Conservation (phyloP, 2,113 vertebrate species). For the Gallinago undulata region DNA sequence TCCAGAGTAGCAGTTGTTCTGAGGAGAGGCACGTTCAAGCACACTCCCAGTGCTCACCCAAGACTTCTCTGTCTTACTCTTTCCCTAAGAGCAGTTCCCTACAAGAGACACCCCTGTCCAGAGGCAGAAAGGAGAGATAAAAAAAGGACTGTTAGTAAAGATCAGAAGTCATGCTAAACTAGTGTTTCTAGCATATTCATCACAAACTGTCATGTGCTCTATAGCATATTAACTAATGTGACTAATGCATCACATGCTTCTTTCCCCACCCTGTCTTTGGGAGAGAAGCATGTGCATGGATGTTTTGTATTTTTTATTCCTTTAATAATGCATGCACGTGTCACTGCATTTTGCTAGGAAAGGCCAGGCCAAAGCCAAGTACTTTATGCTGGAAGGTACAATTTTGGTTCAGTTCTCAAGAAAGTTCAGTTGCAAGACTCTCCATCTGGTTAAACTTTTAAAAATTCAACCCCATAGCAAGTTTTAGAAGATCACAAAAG, state of each 20-base stretch:
- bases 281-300: background rate
- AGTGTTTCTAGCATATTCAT: background rate
- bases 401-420: background rate
- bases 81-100: background rate
- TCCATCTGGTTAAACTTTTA: background rate
- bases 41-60: background rate
- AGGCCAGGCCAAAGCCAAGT: background rate
- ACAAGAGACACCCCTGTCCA: background rate
- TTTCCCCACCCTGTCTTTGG: background rate
- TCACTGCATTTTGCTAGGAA: background rate
- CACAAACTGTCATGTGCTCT: background rate
- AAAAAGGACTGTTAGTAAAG: background rate
- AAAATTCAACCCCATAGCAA: background rate
- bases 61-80: background rate
- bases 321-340: background rate
- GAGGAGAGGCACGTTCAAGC: background rate
- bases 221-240: background rate
- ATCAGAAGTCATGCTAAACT: background rate
- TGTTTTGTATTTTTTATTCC: background rate
- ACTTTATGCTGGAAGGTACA: background rate
- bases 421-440: background rate
- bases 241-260: conserved; percentile 8
- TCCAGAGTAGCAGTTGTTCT: background rate
- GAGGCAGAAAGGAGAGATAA: background rate
- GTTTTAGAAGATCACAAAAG: background rate